Conservation (phyloP, 2,888 invertebrate species). For the Ceraclea dissimilis region DNA sequence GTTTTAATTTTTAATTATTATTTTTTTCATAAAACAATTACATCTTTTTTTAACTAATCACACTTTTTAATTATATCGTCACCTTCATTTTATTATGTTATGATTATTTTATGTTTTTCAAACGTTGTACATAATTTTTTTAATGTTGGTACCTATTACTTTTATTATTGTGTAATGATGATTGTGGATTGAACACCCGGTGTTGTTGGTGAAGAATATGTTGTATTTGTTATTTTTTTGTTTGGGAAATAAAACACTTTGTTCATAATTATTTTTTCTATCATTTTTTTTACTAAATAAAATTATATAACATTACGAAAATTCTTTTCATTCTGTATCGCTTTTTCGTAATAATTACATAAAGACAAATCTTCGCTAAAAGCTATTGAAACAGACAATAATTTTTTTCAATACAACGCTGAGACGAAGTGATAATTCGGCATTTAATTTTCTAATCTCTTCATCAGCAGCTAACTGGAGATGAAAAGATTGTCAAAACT, state of each 20-base stretch:
- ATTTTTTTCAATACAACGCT: too few relatives aligned
- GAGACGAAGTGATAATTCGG: too few relatives aligned
- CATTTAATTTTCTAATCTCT: too few relatives aligned
- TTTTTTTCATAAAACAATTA: not conserved
- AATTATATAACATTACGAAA: conserved; percentile 5
- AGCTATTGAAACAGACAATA: too few relatives aligned
- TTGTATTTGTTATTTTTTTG: conserved; percentile 13
- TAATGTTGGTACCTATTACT: not conserved
- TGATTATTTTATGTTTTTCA: not conserved
- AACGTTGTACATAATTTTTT: conserved; percentile 4
- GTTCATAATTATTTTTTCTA: conserved; percentile 21
- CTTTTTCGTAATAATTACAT: too few relatives aligned
- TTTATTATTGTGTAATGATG: not conserved
- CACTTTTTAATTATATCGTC: not conserved
- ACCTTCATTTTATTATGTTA: not conserved
- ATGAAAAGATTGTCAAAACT: too few relatives aligned
- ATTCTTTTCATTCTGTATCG: not conserved
- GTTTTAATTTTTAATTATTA: not conserved
- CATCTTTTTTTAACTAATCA: too few relatives aligned
- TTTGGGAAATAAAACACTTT: conserved; percentile 16
- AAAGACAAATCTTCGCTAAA: too few relatives aligned
- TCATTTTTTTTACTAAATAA: conserved; percentile 21
- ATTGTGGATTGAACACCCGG: not conserved
- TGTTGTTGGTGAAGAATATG: conserved; percentile 3
- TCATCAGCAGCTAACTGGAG: too few relatives aligned